Conservation (phyloP, 2,113 vertebrate genomes). For the Melanocharis versteri region DNA sequence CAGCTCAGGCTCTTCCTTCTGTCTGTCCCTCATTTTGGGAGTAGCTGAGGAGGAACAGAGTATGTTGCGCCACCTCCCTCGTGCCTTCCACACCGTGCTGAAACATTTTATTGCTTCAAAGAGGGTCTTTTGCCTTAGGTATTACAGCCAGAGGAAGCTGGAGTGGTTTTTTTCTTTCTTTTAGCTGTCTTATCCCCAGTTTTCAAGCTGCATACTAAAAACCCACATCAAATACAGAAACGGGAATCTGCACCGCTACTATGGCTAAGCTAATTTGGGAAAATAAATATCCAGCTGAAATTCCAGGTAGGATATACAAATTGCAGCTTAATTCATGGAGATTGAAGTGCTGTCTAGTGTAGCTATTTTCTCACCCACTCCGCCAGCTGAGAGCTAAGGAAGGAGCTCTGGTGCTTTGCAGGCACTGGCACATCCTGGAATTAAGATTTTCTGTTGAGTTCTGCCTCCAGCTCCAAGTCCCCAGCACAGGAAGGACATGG, state of each 20-base stretch:
- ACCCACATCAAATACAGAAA: accelerated
- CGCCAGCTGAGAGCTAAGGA: neutral
- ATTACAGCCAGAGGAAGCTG: neutral
- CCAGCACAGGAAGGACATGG: neutral
- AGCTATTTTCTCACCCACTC: neutral
- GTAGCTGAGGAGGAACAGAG: neutral
- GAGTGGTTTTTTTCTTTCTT: neutral
- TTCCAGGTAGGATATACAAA: neutral
- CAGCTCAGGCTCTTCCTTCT: neutral
- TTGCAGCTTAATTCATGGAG: neutral
- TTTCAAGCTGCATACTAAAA: neutral
- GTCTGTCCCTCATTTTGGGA: neutral
- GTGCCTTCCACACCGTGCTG: neutral
- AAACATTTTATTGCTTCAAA: neutral
- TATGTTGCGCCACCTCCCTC: neutral
- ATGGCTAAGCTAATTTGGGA: neutral
- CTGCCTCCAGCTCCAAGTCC: neutral
- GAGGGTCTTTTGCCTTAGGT: neutral
- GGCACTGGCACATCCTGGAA: neutral
- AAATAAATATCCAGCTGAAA: neutral
- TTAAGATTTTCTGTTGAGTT: neutral
- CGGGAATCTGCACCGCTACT: neutral
- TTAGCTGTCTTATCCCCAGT: neutral
- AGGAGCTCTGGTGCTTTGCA: neutral
- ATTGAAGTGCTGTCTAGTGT: neutral